phyloP scores from a whole-genome alignment of 2,888 invertebrate species.

The Rhingia campestris region DNA sequence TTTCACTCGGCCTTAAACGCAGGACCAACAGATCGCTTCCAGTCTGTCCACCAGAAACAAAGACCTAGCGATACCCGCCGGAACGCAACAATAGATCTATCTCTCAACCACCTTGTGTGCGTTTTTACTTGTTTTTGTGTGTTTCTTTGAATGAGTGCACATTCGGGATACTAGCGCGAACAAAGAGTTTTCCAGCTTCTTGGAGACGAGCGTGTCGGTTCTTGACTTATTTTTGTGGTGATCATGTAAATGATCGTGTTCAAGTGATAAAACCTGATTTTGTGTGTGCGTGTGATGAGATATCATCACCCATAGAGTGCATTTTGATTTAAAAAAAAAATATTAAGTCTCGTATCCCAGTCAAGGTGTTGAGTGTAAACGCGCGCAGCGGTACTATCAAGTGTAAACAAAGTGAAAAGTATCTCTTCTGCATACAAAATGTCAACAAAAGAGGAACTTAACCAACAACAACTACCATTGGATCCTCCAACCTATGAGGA shows the following conservation, averaged over 20 bases:
- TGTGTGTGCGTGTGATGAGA: slow-evolving; percentile 28
- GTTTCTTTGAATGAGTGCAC: slow-evolving; percentile 12
- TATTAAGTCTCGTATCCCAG: slow-evolving; percentile 48
- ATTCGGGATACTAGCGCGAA: slow-evolving; percentile 28
- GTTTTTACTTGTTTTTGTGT: too few relatives aligned
- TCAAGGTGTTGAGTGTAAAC: slow-evolving; percentile 52
- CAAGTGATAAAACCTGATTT: slow-evolving; percentile 65
- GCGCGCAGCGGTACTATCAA: background rate
- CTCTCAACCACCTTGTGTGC: background rate
- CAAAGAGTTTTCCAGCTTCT: slow-evolving; percentile 40
- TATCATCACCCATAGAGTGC: slow-evolving; percentile 14
- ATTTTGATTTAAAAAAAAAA: background rate
- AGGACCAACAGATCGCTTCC: background rate
- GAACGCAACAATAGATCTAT: slow-evolving; percentile 28
- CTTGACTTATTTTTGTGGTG: slow-evolving; percentile 48
- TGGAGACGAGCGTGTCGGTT: slow-evolving; percentile 18
- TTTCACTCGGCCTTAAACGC: slow-evolving; percentile 20
- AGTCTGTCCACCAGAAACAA: slow-evolving; percentile 21
- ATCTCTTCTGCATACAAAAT: slow-evolving; percentile 13
- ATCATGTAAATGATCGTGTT: slow-evolving; percentile 58
- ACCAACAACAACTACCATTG: slow-evolving; percentile 27
- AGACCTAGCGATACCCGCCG: slow-evolving; percentile 19
- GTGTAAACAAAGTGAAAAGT: background rate
- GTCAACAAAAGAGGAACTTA: slow-evolving; percentile 49
- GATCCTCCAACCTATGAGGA: slow-evolving; percentile 62